Evolutionary conservation across 1,140 invertebrate species (phyloP).

Genomic region (Pachyrhynchus sulphureomaculatus): DNA sequence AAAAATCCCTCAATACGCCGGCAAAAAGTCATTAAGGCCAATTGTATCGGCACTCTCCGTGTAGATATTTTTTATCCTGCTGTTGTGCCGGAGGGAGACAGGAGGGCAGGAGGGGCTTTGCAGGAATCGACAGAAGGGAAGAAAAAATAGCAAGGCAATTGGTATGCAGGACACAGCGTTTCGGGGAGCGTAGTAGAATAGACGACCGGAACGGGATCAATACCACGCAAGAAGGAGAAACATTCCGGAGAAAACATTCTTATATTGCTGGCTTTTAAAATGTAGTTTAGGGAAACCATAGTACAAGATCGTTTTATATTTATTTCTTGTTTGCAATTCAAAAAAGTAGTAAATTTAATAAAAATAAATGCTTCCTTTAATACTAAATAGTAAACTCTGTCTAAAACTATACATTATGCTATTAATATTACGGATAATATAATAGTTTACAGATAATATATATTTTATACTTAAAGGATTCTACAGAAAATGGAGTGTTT

Average conservation of each 20-base stretch:
- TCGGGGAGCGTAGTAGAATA: constrained; percentile 34
- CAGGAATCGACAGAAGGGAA: constrained; percentile 36
- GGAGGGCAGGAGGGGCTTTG: not conserved
- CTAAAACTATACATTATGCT: no score
- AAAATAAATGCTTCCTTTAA: no score
- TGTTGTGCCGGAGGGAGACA: constrained; percentile 14
- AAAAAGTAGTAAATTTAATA: no score
- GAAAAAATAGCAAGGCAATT: constrained; percentile 49
- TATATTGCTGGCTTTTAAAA: no score
- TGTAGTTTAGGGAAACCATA: no score
- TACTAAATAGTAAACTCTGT: no score
- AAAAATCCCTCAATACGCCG: not conserved
- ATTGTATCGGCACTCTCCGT: constrained; percentile 40
- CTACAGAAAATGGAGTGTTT: no score
- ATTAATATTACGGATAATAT: no score
- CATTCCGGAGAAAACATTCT: constrained; percentile 31
- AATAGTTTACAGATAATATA: no score
- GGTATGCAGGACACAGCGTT: constrained; percentile 47
- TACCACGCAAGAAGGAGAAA: constrained; percentile 38
- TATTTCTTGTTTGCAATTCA: no score
- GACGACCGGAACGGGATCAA: constrained; percentile 40
- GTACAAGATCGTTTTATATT: no score
- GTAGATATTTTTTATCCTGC: constrained; percentile 43
- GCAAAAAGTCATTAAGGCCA: constrained; percentile 37
- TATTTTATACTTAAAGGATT: no score